A percentile compares a stretch with the other conserved stretches of the same genome.
These are phyloP conservation scores for Andrena marginata DNA, from an alignment of 2,888 invertebrate species.

Conservation along the genomic window DNA sequence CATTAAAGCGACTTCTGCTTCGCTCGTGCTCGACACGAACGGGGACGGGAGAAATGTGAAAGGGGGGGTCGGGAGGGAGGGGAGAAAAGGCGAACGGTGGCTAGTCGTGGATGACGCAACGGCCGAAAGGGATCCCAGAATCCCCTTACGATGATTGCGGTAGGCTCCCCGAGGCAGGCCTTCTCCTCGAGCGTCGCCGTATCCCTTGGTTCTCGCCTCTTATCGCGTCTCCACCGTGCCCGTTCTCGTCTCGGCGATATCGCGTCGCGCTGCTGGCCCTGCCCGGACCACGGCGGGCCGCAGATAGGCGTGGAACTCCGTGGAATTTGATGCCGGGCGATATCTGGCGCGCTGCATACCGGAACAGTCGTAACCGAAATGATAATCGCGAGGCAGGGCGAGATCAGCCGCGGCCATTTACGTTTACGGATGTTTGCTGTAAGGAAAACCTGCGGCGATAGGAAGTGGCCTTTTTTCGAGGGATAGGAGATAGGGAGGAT, in stretches of 20 bases:
- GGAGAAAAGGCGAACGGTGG: constrained; percentile 39
- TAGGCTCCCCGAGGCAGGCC: constrained; percentile 71
- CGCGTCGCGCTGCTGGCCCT: constrained; percentile 48
- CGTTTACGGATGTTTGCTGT: background rate
- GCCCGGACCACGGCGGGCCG: constrained; percentile 30
- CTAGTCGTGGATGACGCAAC: constrained; percentile 61
- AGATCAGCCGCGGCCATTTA: background rate
- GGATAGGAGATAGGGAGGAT: no score
- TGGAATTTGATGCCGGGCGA: constrained; percentile 31
- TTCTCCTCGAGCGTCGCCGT: constrained; percentile 69
- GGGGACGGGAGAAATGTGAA: constrained; percentile 31
- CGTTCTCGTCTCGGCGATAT: constrained; percentile 54
- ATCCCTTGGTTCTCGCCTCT: constrained; percentile 59
- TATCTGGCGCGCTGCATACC: constrained; percentile 36
- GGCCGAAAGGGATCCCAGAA: constrained; percentile 67
- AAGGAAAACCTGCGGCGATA: no score
- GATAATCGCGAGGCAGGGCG: constrained; percentile 21
- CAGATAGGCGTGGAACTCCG: constrained; percentile 56
- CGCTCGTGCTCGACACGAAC: constrained; percentile 17
- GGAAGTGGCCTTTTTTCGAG: no score
- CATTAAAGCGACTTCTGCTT: constrained; percentile 70
- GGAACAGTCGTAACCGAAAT: constrained; percentile 42
- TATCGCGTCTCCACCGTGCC: constrained; percentile 63
- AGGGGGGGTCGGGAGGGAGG: background rate
- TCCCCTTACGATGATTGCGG: constrained; percentile 78